Percentiles rank a stretch among this genome's conserved stretches.
These are phyloP conservation scores for Petaurus breviceps DNA, from an alignment of 2,113 vertebrate species.

Conservation along the genomic window DNA sequence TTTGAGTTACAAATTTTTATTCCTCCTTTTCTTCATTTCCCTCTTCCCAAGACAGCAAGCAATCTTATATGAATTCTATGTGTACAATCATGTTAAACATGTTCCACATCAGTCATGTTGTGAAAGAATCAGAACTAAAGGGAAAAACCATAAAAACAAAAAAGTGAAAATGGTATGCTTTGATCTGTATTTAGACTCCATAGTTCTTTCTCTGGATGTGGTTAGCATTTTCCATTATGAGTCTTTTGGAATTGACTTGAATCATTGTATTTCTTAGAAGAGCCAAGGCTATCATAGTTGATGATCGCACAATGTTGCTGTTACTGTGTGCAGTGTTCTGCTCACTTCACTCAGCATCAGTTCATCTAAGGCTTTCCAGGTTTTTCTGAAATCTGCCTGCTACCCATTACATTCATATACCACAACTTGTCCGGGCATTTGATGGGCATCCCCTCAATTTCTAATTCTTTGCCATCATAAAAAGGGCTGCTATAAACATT, in stretches of 20 bases:
- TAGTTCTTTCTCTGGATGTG: not conserved
- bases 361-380: not conserved
- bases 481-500: not conserved
- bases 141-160: not conserved
- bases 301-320: not conserved
- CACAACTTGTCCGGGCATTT: not conserved
- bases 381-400: not conserved
- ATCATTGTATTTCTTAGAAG: not conserved
- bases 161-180: not conserved
- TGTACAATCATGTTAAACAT: not conserved
- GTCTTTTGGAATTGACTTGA: not conserved
- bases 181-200: not conserved
- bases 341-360: not conserved
- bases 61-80: too few relatives aligned
- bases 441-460: not conserved
- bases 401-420: not conserved
- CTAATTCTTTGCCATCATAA: not conserved
- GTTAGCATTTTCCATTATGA: not conserved
- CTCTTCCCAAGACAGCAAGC: too few relatives aligned
- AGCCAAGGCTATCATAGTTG: not conserved
- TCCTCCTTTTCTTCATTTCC: too few relatives aligned
- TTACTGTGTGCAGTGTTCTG: not conserved
- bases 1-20: too few relatives aligned
- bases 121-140: not conserved
- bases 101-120: not conserved